phyloP scores from a whole-genome alignment of 1,140 invertebrate species.

The Apis florea region DNA sequence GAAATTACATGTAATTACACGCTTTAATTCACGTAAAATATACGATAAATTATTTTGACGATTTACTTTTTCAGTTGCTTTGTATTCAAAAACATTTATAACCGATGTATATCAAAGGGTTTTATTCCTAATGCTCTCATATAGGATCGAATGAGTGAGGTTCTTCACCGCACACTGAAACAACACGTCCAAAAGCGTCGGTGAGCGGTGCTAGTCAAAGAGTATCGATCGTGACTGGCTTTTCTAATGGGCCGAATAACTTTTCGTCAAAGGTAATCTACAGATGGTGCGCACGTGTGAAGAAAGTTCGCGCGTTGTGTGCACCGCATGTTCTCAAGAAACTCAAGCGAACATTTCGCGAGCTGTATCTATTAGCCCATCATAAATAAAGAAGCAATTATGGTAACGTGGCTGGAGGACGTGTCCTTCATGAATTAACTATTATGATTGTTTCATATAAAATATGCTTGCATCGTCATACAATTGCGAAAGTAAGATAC shows the following conservation, averaged over 20 bases:
- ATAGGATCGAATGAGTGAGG: not conserved
- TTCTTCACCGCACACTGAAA: not conserved
- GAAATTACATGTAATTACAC: not conserved
- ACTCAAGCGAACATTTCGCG: conserved; percentile 2
- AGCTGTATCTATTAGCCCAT: not conserved
- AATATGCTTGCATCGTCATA: not conserved
- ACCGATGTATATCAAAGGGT: not conserved
- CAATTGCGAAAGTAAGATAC: not conserved
- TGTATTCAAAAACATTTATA: not conserved
- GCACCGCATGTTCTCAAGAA: conserved; percentile 15
- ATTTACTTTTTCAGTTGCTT: not conserved
- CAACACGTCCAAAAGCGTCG: not conserved
- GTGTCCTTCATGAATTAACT: conserved; percentile 14
- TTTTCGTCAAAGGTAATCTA: conserved; percentile 35
- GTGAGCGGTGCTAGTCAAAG: conserved; percentile 26
- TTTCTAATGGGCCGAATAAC: conserved; percentile 15
- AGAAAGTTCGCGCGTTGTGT: conserved; percentile 37
- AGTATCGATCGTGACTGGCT: conserved; percentile 36
- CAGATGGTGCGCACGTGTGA: conserved; percentile 58
- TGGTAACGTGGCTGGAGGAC: not conserved
- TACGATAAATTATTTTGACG: not conserved
- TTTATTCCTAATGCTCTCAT: not conserved
- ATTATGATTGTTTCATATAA: not conserved
- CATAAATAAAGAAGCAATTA: conserved; percentile 33
- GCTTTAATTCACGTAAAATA: not conserved